Evolutionary conservation across 2,113 vertebrate genomes (phyloP), one percentile per base, ranked within the genome.

Genomic region (Fulmarus glacialis): DNA sequence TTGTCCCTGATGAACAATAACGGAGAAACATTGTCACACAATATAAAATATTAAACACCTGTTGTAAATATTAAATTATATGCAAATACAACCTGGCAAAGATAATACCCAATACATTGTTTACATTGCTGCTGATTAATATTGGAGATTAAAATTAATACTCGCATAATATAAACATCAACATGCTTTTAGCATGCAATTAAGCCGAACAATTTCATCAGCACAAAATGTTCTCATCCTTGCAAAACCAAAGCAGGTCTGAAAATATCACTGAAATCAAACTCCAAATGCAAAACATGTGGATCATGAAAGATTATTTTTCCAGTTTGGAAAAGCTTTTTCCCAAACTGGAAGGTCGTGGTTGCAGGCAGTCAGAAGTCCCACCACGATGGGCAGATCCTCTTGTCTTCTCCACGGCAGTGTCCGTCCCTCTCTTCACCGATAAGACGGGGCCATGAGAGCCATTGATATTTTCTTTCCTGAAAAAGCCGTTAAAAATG

Each of bases 91-190:
- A 71, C 92, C 84, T 88, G 72, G 58, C 82, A 80, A 80, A 75
- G 90, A 72, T 85, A 95, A 91, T 82, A 3, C 77, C 87, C 21
- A 15, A 91, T 95, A 48, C 78, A 42, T 82, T 93, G 96, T 94
- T 97, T 94, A 90, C 87, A 50, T 94, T 82, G 84, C 78, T 91
- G 19, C 78, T 97, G 97, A 96, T 97, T 97, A 97, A 95, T 88
- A 93, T 32, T 75, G 87, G 78, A 94, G 96, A 96, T 97, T 96
- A 96, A 96, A 96, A 95, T 91, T 97, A 97, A 96, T 94, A 80
- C 91, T 89, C 72, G 9, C 81, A 72, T 60, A 91, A 93, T 90
- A 95, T 90, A 96, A 97, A 97, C 92, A 97, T 85, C 96, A 96
- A 88, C 96, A 77, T 87, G 95, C 78, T 96, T 90, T 94, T 80